These are phyloP conservation scores for Campaea margaritaria DNA, from an alignment of 2,888 invertebrate species.

Conservation along the genomic window DNA sequence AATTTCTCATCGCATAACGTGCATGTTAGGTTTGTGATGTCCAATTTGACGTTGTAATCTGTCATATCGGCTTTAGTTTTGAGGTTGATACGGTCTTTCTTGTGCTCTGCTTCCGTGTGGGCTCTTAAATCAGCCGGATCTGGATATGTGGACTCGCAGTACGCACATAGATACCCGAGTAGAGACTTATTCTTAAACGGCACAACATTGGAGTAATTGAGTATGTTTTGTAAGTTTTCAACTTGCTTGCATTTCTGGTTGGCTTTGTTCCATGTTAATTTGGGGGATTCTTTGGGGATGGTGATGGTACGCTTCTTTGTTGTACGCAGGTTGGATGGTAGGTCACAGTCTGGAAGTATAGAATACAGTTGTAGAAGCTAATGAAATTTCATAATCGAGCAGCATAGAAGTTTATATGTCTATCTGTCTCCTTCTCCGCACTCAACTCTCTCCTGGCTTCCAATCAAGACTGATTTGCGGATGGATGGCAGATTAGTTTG, in stretches of 20 bases:
- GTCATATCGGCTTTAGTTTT: constrained; percentile 67
- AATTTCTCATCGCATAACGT: constrained; percentile 52
- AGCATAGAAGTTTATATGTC: too few species aligned
- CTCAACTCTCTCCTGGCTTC: too few species aligned
- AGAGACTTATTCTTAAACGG: constrained; percentile 70
- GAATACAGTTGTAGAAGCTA: too few species aligned
- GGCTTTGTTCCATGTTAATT: constrained; percentile 17
- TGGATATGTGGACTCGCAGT: constrained; percentile 62
- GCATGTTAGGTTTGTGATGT: constrained; percentile 72
- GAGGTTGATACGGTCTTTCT: constrained; percentile 56
- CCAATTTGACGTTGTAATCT: constrained; percentile 69
- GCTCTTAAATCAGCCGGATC: constrained; percentile 66
- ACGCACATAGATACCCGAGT: constrained; percentile 67
- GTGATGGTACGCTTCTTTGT: constrained; percentile 48
- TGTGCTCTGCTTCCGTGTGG: constrained; percentile 59
- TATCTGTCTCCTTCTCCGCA: too few species aligned
- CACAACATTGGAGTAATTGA: constrained; percentile 66
- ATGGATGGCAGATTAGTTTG: too few species aligned
- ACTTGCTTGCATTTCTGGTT: constrained; percentile 54
- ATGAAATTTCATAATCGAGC: too few species aligned
- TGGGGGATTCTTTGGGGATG: constrained; percentile 34
- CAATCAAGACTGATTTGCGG: too few species aligned
- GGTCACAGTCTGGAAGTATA: constrained; percentile 16
- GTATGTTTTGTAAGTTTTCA: constrained; percentile 64
- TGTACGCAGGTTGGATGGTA: constrained; percentile 47